A percentile compares a stretch with the other conserved stretches of the same genome.
phyloP scores from a whole-genome alignment of 2,113 vertebrate genomes.

The Speoplatyrhinus poulsoni region DNA sequence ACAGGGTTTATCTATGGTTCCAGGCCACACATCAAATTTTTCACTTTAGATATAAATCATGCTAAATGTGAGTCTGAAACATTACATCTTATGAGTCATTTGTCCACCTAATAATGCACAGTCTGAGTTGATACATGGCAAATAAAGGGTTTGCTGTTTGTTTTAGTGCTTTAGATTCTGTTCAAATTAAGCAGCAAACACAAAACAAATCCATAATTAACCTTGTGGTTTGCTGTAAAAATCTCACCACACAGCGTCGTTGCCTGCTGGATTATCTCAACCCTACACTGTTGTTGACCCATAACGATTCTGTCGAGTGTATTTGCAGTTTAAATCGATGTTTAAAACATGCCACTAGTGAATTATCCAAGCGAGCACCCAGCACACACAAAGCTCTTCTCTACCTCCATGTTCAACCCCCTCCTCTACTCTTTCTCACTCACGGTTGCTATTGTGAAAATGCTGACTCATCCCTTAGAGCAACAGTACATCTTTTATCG shows the following conservation, averaged over 20 bases:
- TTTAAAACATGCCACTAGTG: slow-evolving; percentile 9
- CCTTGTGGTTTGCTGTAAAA: neutral
- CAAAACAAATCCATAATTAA: slow-evolving; percentile 5
- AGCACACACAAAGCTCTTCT: slow-evolving; percentile 13
- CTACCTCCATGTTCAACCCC: neutral
- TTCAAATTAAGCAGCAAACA: slow-evolving; percentile 8
- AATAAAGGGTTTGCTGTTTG: too few relatives aligned
- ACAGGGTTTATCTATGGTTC: slow-evolving; percentile 17
- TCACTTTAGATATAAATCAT: neutral
- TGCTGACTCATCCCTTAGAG: slow-evolving; percentile 37
- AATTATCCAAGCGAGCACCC: slow-evolving; percentile 46
- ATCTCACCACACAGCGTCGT: slow-evolving; percentile 13
- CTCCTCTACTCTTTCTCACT: neutral
- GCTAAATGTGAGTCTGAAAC: too few relatives aligned
- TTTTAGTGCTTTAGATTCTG: too few relatives aligned
- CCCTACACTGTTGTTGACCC: slow-evolving; percentile 23
- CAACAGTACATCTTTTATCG: slow-evolving; percentile 33
- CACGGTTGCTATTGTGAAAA: neutral
- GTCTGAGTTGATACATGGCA: too few relatives aligned
- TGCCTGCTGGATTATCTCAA: slow-evolving; percentile 27
- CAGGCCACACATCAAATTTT: slow-evolving; percentile 33
- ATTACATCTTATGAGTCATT: too few relatives aligned
- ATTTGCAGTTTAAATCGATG: slow-evolving; percentile 33
- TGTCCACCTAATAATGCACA: too few relatives aligned
- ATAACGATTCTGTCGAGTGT: slow-evolving; percentile 19